Evolutionary conservation across 1,140 invertebrate genomes (phyloP).

Genomic region (Notospermus geniculatus): DNA sequence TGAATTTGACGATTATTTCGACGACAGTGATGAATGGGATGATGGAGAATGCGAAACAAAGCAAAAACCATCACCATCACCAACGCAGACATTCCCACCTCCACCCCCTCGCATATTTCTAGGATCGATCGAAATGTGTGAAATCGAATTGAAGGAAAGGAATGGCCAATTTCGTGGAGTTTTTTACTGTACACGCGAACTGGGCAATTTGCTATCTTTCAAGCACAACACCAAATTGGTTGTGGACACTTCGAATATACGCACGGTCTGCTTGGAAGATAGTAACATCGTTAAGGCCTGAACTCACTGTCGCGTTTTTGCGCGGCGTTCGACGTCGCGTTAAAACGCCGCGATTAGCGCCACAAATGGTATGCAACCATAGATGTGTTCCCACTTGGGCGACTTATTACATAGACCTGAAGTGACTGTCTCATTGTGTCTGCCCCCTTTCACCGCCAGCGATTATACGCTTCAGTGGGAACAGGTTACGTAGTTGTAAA

Average conservation of each 20-base stretch:
- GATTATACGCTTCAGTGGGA: no score
- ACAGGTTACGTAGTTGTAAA: background rate
- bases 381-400: no score
- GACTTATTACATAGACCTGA: no score
- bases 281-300: no score
- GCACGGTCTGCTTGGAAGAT: background rate
- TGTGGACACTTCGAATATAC: conserved; percentile 1
- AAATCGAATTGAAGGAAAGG: conserved; percentile 7
- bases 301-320: no score
- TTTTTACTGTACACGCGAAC: conserved; percentile 5
- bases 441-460: no score
- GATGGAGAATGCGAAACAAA: background rate
- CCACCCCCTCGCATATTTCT: conserved; percentile 4
- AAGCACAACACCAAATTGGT: conserved; percentile 5
- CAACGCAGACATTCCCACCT: conserved; percentile 4
- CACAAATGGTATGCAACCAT: no score
- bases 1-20: conserved; percentile 3
- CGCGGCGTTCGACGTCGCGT: no score
- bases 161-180: conserved; percentile 2
- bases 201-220: conserved; percentile 2
- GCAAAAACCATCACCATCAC: background rate
- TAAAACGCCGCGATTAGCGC: no score
- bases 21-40: conserved; percentile 8
- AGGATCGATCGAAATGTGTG: background rate
- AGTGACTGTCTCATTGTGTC: no score